Evolutionary conservation across 1,140 invertebrate species (phyloP).

Genomic region (Samia ricini): DNA sequence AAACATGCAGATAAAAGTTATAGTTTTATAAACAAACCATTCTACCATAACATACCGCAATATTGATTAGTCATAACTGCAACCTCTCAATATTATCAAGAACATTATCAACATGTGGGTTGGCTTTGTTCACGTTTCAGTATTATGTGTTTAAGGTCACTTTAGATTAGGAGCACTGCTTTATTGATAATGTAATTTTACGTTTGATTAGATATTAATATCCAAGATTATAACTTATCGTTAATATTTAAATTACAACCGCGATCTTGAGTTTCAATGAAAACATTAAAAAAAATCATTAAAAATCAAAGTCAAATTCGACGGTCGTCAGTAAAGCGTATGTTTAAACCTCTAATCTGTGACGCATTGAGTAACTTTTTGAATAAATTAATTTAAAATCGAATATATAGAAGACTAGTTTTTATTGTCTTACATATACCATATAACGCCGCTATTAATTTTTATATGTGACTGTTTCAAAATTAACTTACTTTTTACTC

Average conservation of each 20-base stretch:
- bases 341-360: too few relatives aligned
- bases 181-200: not conserved
- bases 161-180: not conserved
- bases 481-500: too few relatives aligned
- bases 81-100: not conserved
- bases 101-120: not conserved
- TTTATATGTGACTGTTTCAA: too few relatives aligned
- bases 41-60: too few relatives aligned
- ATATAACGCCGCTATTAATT: too few relatives aligned
- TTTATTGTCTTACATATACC: too few relatives aligned
- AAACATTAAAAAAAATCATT: not conserved
- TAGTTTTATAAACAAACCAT: too few relatives aligned
- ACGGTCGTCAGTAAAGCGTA: too few relatives aligned
- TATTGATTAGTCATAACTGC: not conserved
- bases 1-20: too few relatives aligned
- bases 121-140: not conserved
- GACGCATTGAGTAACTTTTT: too few relatives aligned
- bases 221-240: not conserved
- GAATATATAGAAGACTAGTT: too few relatives aligned
- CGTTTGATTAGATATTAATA: not conserved
- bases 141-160: not conserved
- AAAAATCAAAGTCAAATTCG: not conserved
- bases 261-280: not conserved
- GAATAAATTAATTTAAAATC: too few relatives aligned
- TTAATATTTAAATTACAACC: not conserved